phyloP scores from a whole-genome alignment of 35 echinoderm and acorn worm species.

The Ptychodera flava region DNA sequence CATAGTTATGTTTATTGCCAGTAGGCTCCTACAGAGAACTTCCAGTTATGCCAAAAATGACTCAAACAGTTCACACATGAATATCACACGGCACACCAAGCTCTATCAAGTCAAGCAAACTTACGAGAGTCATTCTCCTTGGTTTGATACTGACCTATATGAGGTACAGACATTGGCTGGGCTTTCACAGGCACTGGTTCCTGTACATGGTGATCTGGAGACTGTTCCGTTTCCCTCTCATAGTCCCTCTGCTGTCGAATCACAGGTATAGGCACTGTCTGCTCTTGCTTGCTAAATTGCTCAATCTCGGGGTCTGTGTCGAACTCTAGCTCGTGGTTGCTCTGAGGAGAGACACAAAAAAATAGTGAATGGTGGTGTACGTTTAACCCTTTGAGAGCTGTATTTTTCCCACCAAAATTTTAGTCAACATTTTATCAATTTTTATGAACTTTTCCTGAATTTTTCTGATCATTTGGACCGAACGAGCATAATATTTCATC shows the following conservation, averaged over 20 bases:
- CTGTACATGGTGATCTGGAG: conserved; percentile 87
- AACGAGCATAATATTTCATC: too few species aligned
- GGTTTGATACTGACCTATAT: conserved; percentile 90
- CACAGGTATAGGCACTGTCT: conserved; percentile 86
- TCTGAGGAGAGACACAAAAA: conserved; percentile 19
- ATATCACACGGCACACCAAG: too few species aligned
- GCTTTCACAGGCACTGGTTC: conserved; percentile 94
- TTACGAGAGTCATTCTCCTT: too few species aligned
- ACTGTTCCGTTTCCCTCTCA: conserved; percentile 94
- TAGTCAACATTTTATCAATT: too few species aligned
- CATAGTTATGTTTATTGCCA: too few species aligned
- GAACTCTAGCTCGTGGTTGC: conserved; percentile 77
- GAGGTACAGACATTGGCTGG: conserved; percentile 52
- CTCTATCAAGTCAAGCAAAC: too few species aligned
- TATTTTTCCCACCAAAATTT: too few species aligned
- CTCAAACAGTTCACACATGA: too few species aligned
- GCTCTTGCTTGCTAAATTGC: conserved; percentile 76
- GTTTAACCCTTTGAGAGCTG: too few species aligned
- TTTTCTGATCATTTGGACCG: background rate
- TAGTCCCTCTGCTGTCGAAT: conserved; percentile 86
- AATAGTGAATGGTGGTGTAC: conserved; percentile 7
- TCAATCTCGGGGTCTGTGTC: conserved; percentile 98
- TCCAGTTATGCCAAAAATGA: too few species aligned
- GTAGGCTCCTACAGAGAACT: too few species aligned
- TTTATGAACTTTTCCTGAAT: too few species aligned